Evolutionary conservation across 2,113 vertebrate species (phyloP).

Genomic region (Perca fluviatilis): DNA sequence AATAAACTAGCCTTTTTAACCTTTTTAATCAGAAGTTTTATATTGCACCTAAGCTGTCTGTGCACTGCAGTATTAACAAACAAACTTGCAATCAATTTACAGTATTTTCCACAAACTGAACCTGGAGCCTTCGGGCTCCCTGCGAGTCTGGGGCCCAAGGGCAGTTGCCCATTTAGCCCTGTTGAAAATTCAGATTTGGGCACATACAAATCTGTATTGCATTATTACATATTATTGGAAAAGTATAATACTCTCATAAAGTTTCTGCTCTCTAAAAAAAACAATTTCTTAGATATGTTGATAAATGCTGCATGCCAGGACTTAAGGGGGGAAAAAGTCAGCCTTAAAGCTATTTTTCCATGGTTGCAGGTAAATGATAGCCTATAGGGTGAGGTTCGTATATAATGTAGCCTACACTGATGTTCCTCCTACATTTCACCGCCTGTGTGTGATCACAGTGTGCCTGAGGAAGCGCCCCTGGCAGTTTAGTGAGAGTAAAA

Average conservation of each 20-base stretch:
- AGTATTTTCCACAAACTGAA: neutral
- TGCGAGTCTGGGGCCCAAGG: neutral
- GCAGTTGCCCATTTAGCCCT: neutral
- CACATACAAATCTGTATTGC: neutral
- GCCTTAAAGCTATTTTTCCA: neutral
- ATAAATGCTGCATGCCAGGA: neutral
- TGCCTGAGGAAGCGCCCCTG: conserved; percentile 71
- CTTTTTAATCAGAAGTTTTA: neutral
- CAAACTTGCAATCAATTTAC: neutral
- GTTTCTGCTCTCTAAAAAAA: neutral
- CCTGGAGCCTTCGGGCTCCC: neutral
- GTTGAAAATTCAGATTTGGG: neutral
- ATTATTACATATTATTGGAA: neutral
- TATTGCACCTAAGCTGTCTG: neutral
- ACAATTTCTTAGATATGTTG: neutral
- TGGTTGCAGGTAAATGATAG: neutral
- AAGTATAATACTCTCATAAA: neutral
- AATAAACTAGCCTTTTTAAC: too few relatives aligned
- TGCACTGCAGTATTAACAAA: neutral
- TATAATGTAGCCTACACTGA: conserved; percentile 7
- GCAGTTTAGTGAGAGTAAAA: conserved; percentile 66
- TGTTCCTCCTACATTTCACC: conserved; percentile 40
- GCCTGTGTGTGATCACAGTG: conserved; percentile 41
- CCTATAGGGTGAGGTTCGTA: neutral
- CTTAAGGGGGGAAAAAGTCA: neutral